A percentile compares a stretch with the other conserved stretches of the same genome.
These are phyloP conservation scores for Watsonalla binaria DNA, from an alignment of 2,888 invertebrate genomes.

Conservation along the genomic window DNA sequence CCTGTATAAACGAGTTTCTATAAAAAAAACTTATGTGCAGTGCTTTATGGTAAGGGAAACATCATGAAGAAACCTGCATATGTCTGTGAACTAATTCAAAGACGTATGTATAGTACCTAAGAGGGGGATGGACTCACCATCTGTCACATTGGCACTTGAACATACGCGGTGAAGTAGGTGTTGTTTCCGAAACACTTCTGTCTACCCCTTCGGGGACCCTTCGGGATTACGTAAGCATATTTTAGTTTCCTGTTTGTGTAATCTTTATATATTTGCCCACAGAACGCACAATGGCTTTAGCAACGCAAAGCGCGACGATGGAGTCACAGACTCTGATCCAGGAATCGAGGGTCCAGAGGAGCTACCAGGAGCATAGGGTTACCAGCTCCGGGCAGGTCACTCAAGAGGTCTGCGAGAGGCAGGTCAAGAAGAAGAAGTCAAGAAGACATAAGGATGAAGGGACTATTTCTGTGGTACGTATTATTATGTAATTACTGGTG, in stretches of 20 bases:
- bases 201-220: not conserved
- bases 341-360: slow-evolving; percentile 60
- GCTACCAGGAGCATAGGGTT: slow-evolving; percentile 58
- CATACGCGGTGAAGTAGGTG: too few relatives aligned
- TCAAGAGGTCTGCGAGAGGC: slow-evolving; percentile 45
- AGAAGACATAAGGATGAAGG: slow-evolving; percentile 76
- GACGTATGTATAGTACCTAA: too few relatives aligned
- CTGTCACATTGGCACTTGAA: too few relatives aligned
- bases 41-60: too few relatives aligned
- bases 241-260: not conserved
- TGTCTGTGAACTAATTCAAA: too few relatives aligned
- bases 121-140: too few relatives aligned
- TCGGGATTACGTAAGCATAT: not conserved
- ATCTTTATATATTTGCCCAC: slow-evolving; percentile 11
- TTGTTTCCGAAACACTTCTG: too few relatives aligned
- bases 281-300: slow-evolving; percentile 56
- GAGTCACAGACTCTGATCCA: slow-evolving; percentile 65
- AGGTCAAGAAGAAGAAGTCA: slow-evolving; percentile 72
- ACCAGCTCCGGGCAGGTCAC: slow-evolving; percentile 26
- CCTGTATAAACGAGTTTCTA: too few relatives aligned
- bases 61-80: too few relatives aligned
- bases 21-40: too few relatives aligned
- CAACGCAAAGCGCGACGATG: slow-evolving; percentile 62
- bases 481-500: not conserved
- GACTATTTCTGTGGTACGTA: slow-evolving; percentile 75